These are phyloP conservation scores for Euzetes globulus DNA, from an alignment of 2,888 invertebrate genomes.

Conservation along the genomic window DNA sequence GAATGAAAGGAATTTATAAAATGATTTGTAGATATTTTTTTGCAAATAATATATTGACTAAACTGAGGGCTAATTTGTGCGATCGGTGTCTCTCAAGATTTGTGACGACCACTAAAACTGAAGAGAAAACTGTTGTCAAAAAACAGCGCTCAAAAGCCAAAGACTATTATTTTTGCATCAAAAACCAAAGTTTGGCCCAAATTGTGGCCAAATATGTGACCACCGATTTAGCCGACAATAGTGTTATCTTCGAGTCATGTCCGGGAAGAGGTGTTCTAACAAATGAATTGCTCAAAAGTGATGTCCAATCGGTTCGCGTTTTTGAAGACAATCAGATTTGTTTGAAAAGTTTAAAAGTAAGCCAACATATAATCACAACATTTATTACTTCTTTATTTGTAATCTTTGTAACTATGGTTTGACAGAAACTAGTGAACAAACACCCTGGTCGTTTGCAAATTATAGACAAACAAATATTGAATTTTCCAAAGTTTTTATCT, in stretches of 20 bases:
- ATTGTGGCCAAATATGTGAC: background rate
- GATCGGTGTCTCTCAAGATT: too few species aligned
- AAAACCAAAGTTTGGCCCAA: background rate
- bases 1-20: too few species aligned
- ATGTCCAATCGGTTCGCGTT: background rate
- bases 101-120: background rate
- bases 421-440: background rate
- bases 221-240: background rate
- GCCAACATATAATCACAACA: background rate
- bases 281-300: background rate
- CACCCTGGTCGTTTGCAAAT: background rate
- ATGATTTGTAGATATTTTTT: too few species aligned
- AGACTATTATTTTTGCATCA: background rate
- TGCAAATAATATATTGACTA: too few species aligned
- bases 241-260: constrained; percentile 4
- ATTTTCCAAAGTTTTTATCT: background rate
- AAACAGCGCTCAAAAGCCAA: too few species aligned
- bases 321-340: background rate
- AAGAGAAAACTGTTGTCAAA: too few species aligned
- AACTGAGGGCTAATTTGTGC: too few species aligned
- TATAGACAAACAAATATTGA: constrained; percentile 1
- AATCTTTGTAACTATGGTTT: background rate
- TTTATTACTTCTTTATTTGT: background rate
- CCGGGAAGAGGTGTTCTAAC: background rate
- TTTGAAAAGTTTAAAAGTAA: background rate